These are phyloP conservation scores for Ectropis grisescens DNA, from an alignment of 1,140 invertebrate species.

Conservation along the genomic window DNA sequence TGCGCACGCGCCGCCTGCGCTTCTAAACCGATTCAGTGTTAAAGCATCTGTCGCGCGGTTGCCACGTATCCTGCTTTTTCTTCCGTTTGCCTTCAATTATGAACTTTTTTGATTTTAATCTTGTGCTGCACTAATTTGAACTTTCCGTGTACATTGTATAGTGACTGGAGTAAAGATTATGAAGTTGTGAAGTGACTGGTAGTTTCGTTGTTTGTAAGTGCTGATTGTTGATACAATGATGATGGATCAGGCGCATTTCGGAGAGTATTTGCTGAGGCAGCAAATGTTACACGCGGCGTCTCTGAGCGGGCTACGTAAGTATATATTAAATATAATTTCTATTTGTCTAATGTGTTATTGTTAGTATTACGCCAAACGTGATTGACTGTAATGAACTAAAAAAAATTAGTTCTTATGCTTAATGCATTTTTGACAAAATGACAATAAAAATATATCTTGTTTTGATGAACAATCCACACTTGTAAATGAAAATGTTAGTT, in stretches of 20 bases:
- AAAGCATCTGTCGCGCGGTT: slow-evolving; percentile 42
- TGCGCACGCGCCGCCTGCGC: slow-evolving; percentile 56
- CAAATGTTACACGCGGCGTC: slow-evolving; percentile 63
- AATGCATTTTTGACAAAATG: too few species aligned
- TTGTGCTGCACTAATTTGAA: slow-evolving; percentile 12
- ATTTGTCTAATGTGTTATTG: too few species aligned
- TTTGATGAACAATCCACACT: too few species aligned
- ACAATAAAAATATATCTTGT: too few species aligned
- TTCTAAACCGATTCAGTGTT: slow-evolving; percentile 35
- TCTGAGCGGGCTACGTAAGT: slow-evolving; percentile 55
- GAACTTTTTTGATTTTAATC: slow-evolving; percentile 32
- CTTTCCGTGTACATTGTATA: slow-evolving; percentile 12
- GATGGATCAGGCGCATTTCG: slow-evolving; percentile 63
- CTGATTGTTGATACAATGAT: slow-evolving; percentile 32
- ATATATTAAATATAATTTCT: too few species aligned
- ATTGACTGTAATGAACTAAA: too few species aligned
- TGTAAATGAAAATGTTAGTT: too few species aligned
- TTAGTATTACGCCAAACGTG: too few species aligned
- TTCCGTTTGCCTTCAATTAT: slow-evolving; percentile 34
- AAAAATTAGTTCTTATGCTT: too few species aligned
- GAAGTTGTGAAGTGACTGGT: slow-evolving; percentile 38
- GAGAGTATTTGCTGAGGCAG: slow-evolving; percentile 58
- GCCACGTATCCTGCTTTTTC: slow-evolving; percentile 25
- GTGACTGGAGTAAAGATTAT: slow-evolving; percentile 13
- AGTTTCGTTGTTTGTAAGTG: slow-evolving; percentile 5